Evolutionary conservation across 2,888 invertebrate species (phyloP), one percentile per base, ranked within the genome.

Genomic region (Xestia rhomboidea): DNA sequence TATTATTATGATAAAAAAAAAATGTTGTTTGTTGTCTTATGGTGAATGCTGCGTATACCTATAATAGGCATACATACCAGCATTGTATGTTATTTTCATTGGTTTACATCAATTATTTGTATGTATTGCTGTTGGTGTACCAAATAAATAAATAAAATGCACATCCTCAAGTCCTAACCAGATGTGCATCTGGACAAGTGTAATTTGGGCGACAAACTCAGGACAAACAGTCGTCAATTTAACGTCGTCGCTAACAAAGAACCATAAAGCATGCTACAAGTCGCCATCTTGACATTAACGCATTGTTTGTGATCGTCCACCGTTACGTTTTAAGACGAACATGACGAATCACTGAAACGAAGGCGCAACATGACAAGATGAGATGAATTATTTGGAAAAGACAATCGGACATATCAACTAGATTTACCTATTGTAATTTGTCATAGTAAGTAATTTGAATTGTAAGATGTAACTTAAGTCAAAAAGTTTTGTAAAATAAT

Each of bases 241-340:
- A 77, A 81, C 67, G 79, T 79, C 67, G 21, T 67, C 38, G 44
- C 72, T 66, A 79, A 88, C 87, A 88, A 88, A 88, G 88, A 76
- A 82, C 76, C 79, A 86, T 88, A 88, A 87, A 88, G 74, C 72
- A 87, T 76, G 66, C 66, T 63, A 57, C 67, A 60, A 44, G 68
- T 57, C 75, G 84, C 77, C 86, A 83, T 88, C 69, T 85, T 85
- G 83, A 46, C 60, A 76, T 67, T 11, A 68, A 38, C 51, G 75
- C 77, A 88, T 88, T 88, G 88, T 88, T 77, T 86, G 73, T 77
- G 83, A 62, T 82, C 87, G 80, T 49, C 67, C 27, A 83, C 84
- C 87, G 87, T 82, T 74, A 83, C 74, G 68, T 72, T 81, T 76
- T 66, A 66, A 76, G 70, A 84, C 81, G 51, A 51, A 68, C 44